These are phyloP conservation scores for Rotaria macrura DNA, from an alignment of 2,888 invertebrate species.

Conservation along the genomic window DNA sequence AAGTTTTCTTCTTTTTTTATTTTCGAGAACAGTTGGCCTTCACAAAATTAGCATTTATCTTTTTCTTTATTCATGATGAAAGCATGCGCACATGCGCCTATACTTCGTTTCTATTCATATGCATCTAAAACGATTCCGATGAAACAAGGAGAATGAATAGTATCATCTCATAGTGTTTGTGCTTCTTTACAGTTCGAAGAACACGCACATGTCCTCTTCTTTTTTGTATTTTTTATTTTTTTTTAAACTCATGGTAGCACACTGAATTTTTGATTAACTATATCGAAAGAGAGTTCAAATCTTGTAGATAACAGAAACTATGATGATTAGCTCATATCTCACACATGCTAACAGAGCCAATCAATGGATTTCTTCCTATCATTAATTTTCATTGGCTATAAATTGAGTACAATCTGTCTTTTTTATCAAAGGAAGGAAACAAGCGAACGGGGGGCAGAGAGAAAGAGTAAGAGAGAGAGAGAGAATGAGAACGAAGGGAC, in stretches of 20 bases:
- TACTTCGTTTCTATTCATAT: background rate
- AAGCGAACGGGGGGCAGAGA: background rate
- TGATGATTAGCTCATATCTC: background rate
- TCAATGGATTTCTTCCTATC: background rate
- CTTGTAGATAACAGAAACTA: background rate
- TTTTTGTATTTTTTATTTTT: no score
- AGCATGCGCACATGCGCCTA: background rate
- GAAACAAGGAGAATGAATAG: background rate
- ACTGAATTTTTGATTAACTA: no score
- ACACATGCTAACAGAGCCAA: background rate
- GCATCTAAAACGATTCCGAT: background rate
- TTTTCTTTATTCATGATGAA: background rate
- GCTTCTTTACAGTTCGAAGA: background rate
- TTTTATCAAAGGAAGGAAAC: background rate
- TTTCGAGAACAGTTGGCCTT: slow-evolving; percentile 9
- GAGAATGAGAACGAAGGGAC: background rate
- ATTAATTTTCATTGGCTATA: background rate
- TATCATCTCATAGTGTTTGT: background rate
- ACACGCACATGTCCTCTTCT: background rate
- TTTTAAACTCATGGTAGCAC: no score
- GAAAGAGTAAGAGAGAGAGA: background rate
- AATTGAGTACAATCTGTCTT: background rate
- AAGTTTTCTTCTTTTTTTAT: background rate
- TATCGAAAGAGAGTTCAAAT: no score
- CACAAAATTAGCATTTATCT: background rate